phyloP scores from a whole-genome alignment of 2,888 invertebrate genomes.

The Chaetoderma sp. region DNA sequence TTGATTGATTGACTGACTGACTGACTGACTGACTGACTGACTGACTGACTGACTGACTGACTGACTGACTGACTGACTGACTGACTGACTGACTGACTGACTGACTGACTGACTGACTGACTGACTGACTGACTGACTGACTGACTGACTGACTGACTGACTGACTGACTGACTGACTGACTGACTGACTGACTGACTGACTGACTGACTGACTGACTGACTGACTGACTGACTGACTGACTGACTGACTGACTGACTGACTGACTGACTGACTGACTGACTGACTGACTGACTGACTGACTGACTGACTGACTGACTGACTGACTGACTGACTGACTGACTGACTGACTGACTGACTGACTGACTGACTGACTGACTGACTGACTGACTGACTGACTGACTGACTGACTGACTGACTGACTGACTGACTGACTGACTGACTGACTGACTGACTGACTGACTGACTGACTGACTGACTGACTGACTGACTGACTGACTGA shows the following conservation, averaged over 20 bases:
- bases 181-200: conserved; percentile 27
- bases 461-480: too few species aligned
- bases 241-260: conserved; percentile 28
- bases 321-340: conserved; percentile 30
- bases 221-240: conserved; percentile 28
- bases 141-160: conserved; percentile 29
- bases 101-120: conserved; percentile 30
- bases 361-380: conserved; percentile 33
- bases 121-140: conserved; percentile 29
- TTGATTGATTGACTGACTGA: too few species aligned
- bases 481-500: too few species aligned
- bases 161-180: conserved; percentile 29
- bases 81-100: conserved; percentile 30
- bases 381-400: conserved; percentile 38
- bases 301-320: conserved; percentile 28
- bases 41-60: conserved; percentile 30
- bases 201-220: conserved; percentile 28
- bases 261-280: conserved; percentile 28
- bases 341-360: conserved; percentile 33
- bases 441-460: too few species aligned
- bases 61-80: conserved; percentile 30
- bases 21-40: conserved; percentile 29
- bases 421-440: conserved; percentile 32
- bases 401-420: conserved; percentile 37
- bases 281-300: conserved; percentile 32